Percentiles rank a stretch among this genome's conserved stretches.
phyloP scores from a whole-genome alignment of 2,797 vertebrate genomes.

The Eremophila alpestris region DNA sequence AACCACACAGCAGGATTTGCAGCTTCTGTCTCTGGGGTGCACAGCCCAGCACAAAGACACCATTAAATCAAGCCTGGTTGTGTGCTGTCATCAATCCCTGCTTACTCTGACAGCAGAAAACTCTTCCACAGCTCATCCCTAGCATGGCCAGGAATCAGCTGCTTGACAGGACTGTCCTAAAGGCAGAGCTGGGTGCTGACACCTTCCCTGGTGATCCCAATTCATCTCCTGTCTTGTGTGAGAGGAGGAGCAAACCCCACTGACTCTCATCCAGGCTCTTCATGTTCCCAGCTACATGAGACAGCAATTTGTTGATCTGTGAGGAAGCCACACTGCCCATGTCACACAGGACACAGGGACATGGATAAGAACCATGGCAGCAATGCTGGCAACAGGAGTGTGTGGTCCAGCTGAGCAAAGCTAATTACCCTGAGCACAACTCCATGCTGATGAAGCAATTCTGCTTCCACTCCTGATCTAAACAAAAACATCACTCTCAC shows the following conservation, averaged over 20 bases:
- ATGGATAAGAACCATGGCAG: accelerated
- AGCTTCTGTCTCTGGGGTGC: not conserved
- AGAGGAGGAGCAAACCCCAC: not conserved
- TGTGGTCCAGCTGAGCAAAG: not conserved
- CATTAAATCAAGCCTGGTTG: not conserved
- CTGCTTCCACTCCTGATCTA: not conserved
- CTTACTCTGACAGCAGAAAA: not conserved
- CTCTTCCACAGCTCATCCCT: not conserved
- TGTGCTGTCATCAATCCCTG: not conserved
- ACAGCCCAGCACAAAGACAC: not conserved
- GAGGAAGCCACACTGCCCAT: not conserved
- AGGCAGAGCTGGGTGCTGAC: not conserved
- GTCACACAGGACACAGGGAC: not conserved
- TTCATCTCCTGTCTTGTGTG: not conserved
- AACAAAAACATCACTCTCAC: not conserved
- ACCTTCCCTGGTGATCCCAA: not conserved
- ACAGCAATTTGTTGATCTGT: not conserved
- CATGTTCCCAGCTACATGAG: not conserved
- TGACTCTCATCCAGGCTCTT: not conserved
- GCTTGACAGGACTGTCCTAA: accelerated
- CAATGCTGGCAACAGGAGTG: not conserved
- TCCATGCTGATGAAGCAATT: not conserved
- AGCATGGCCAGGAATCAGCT: not conserved
- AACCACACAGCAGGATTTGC: not conserved
- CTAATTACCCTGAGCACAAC: not conserved